Percentiles rank a stretch among this genome's conserved stretches.
Conservation (phyloP, 2,888 invertebrate species). For the Tenthredo livida region DNA sequence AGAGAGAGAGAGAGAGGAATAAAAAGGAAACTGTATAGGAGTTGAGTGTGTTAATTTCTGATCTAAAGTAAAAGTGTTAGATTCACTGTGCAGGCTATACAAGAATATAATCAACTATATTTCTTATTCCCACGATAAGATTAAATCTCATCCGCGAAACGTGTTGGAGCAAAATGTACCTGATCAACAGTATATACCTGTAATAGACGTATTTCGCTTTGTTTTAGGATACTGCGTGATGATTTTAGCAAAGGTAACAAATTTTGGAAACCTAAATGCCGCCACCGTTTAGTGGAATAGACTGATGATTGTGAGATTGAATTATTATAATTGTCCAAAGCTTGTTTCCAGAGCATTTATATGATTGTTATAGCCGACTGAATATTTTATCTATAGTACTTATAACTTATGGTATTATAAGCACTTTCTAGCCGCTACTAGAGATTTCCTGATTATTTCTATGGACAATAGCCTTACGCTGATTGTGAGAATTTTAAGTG, state of each 20-base stretch:
- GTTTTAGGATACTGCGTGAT: neutral
- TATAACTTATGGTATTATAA: neutral
- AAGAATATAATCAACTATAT: neutral
- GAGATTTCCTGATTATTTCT: neutral
- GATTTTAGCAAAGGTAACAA: neutral
- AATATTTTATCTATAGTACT: slow-evolving; percentile 3
- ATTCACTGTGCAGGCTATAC: neutral
- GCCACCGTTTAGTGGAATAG: neutral
- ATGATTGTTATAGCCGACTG: neutral
- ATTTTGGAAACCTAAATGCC: neutral
- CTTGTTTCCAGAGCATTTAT: neutral
- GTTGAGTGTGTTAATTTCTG: neutral
- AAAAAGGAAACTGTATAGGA: neutral
- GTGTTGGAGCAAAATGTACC: neutral
- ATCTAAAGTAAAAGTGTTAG: neutral
- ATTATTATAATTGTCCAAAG: neutral
- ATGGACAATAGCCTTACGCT: neutral
- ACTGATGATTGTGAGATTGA: neutral
- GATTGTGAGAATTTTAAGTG: neutral
- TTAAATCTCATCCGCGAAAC: neutral
- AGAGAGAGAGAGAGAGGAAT: neutral
- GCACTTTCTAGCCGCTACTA: neutral
- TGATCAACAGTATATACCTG: neutral
- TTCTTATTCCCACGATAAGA: neutral
- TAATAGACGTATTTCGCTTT: neutral